phyloP scores from a whole-genome alignment of 1,140 invertebrate genomes.

The Trachymyrmex cornetzi region DNA sequence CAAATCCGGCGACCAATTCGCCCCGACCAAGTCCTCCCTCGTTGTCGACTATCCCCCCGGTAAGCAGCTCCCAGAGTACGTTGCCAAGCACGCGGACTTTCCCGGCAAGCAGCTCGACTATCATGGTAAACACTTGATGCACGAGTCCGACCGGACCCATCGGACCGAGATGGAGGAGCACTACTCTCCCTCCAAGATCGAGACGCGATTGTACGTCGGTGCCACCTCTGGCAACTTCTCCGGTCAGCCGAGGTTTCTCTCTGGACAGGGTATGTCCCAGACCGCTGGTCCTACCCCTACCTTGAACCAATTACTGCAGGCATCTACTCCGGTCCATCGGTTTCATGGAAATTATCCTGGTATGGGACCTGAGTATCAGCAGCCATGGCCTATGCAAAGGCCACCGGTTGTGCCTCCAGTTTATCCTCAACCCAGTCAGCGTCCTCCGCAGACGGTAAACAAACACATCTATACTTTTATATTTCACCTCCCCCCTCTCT shows the following conservation, averaged over 20 bases:
- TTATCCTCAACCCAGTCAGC: constrained; percentile 84
- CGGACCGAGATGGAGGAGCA: constrained; percentile 82
- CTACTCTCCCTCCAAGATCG: constrained; percentile 83
- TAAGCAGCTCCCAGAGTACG: constrained; percentile 76
- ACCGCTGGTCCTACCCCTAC: constrained; percentile 96
- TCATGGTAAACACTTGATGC: constrained; percentile 79
- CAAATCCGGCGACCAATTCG: constrained; percentile 77
- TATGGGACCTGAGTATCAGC: constrained; percentile 85
- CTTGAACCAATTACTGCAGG: constrained; percentile 95
- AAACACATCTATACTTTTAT: neutral
- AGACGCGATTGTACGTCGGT: constrained; percentile 73
- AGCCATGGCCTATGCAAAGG: constrained; percentile 85
- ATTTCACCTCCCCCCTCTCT: too few relatives aligned
- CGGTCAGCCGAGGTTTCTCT: constrained; percentile 86
- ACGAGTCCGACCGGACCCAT: constrained; percentile 78
- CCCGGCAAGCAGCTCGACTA: constrained; percentile 77
- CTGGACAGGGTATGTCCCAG: constrained; percentile 90
- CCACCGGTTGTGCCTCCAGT: constrained; percentile 84
- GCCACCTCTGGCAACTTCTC: constrained; percentile 75
- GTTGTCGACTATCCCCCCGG: constrained; percentile 76
- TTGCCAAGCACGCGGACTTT: constrained; percentile 74
- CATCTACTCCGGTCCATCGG: constrained; percentile 89
- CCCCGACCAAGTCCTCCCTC: constrained; percentile 72
- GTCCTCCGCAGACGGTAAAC: constrained; percentile 85
- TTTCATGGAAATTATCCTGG: constrained; percentile 87